Evolutionary conservation across 2,888 invertebrate genomes (phyloP), one percentile per base, ranked within the genome.

Genomic region (Drosophila bunnanda): DNA sequence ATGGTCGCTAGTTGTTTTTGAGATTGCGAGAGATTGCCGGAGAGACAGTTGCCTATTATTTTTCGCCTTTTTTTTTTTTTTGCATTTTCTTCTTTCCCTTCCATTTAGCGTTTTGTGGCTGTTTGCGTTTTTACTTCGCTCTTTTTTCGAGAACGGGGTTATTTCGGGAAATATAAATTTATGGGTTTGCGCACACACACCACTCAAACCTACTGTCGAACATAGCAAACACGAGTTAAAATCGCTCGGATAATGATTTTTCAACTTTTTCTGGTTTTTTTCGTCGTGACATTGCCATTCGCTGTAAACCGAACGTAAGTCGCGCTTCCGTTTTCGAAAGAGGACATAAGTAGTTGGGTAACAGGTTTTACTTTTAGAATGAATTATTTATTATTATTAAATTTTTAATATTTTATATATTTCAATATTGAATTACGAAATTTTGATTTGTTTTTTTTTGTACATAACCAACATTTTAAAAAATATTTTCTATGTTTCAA

Each of bases 1-100:
- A 89, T 87, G 82, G 62, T 82, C 46, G 71, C 67, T 82, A 65
- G 71, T 77, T 56, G 69, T 57, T 74, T 80, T 82, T 87, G 79
- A 89, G 88, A 87, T 89, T 89, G 79, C 50, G 88, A 79, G 59
- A 87, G 88, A 76, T 89, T 80, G 71, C 66, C 68, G 58, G 80
- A 69, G 74, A 52, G 69, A 46, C 71, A 76, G 56, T 67, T 70
- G 50, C 50, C 76, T 52, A 68, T 76, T 75, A 75, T 50, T 53
- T 74, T 75, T 69, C 17, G 30, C 17, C 50, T 72, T 71, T 50
- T 60, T 54, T 20, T 28, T 59, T 72, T 71, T 50, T 60, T 54
- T 20, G 38, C 61, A 28, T 59, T 69, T 73, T 59, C 39, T 54
- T 70, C 36, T 53, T 62, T 53, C 46, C 50, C 32, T 61, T 60